These are phyloP conservation scores for Limnothrissa miodon DNA, from an alignment of 2,113 vertebrate species.

Conservation along the genomic window DNA sequence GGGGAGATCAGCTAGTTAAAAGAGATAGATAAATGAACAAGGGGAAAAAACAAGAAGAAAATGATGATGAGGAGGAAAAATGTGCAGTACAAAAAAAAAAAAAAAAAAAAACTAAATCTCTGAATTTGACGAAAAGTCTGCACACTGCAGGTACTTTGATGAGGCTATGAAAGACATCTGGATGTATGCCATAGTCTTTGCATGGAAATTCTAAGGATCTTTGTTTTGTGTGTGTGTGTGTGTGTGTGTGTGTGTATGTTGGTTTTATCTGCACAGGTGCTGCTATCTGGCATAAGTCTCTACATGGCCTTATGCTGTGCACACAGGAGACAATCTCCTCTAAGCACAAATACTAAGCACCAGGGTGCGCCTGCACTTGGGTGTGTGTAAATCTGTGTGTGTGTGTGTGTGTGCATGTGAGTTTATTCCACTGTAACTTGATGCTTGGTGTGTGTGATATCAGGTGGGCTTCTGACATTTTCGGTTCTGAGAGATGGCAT, in stretches of 20 bases:
- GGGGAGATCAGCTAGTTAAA: neutral
- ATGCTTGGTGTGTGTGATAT: conserved; percentile 4
- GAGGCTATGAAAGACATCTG: neutral
- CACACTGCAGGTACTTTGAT: neutral
- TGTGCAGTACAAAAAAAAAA: conserved; percentile 7
- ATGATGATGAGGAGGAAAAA: neutral
- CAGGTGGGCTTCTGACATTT: conserved; percentile 34
- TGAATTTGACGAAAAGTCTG: neutral
- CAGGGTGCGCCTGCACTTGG: neutral
- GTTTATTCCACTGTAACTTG: too few relatives aligned
- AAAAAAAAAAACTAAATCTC: neutral
- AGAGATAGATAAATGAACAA: too few relatives aligned
- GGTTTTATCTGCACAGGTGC: conserved; percentile 14
- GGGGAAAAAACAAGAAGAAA: neutral
- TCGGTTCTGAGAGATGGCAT: conserved; percentile 15
- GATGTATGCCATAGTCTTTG: neutral
- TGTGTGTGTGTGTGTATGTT: neutral
- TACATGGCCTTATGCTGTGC: conserved; percentile 1
- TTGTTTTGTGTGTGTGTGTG: conserved; percentile 3
- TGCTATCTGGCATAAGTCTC: conserved; percentile 1
- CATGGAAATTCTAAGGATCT: neutral
- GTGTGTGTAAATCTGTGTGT: neutral
- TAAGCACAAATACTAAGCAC: neutral
- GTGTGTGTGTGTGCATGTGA: neutral
- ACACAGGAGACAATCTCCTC: neutral